phyloP scores from a whole-genome alignment of 2,888 invertebrate species.

The Drosophila falleni region DNA sequence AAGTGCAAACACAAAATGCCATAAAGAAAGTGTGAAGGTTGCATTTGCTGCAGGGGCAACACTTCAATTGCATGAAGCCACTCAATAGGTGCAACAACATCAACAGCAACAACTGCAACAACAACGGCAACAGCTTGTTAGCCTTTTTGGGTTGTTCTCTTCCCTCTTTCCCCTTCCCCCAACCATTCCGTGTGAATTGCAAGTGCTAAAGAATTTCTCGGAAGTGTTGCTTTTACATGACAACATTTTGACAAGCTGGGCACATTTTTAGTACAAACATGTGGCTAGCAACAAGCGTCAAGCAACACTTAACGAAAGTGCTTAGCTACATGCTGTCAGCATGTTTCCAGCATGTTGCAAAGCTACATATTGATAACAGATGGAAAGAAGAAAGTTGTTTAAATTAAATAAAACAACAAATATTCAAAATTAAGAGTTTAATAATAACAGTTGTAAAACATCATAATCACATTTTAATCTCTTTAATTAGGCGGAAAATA shows the following conservation, averaged over 20 bases:
- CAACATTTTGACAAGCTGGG: not conserved
- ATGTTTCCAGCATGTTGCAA: too few species aligned
- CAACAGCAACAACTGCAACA: constrained; percentile 4
- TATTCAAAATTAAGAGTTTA: too few species aligned
- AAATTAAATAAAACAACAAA: too few species aligned
- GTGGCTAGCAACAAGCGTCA: not conserved
- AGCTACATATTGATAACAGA: too few species aligned
- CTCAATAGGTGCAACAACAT: constrained; percentile 15
- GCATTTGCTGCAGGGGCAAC: constrained; percentile 22
- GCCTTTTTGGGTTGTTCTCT: constrained; percentile 21
- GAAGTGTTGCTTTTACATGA: not conserved
- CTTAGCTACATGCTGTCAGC: constrained; percentile 35
- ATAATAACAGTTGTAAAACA: too few species aligned
- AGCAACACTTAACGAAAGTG: constrained; percentile 60
- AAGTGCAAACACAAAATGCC: constrained; percentile 55
- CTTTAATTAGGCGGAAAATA: too few species aligned
- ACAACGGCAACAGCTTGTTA: constrained; percentile 62
- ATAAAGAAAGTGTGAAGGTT: constrained; percentile 64
- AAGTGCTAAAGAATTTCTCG: not conserved
- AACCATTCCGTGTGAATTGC: not conserved
- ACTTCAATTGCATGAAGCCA: constrained; percentile 19
- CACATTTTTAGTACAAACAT: constrained; percentile 34
- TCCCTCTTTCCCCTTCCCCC: not conserved
- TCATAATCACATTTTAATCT: too few species aligned
- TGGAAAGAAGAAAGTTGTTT: too few species aligned